Evolutionary conservation across 2,888 invertebrate species (phyloP).

Genomic region (Leucania comma): DNA sequence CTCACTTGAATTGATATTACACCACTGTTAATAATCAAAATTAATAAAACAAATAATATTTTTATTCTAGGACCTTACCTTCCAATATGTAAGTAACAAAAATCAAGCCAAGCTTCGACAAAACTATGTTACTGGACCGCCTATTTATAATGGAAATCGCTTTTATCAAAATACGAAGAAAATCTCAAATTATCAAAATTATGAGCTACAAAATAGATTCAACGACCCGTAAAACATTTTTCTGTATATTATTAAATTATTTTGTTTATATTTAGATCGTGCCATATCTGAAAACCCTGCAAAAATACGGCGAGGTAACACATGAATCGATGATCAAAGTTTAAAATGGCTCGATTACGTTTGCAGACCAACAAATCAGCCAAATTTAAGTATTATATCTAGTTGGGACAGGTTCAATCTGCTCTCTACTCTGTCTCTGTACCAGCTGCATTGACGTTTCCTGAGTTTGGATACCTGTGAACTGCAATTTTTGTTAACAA

Average conservation of each 20-base stretch:
- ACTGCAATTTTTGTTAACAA: not conserved
- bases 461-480: not conserved
- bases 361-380: constrained; percentile 25
- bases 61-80: constrained; percentile 71
- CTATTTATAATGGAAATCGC: not conserved
- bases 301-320: constrained; percentile 42
- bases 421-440: not conserved
- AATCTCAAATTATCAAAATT: not conserved
- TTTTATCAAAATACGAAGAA: not conserved
- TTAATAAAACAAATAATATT: not conserved
- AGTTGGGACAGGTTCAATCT: not conserved
- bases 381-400: not conserved
- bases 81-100: constrained; percentile 73
- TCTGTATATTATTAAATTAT: not conserved
- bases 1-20: not conserved
- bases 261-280: constrained; percentile 40
- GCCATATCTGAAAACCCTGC: constrained; percentile 31
- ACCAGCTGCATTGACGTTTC: not conserved
- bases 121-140: not conserved
- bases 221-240: constrained; percentile 1
- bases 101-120: not conserved
- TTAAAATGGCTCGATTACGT: not conserved
- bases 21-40: not conserved
- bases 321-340: constrained; percentile 7
- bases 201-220: not conserved